Evolutionary conservation across 2,797 vertebrate species (phyloP).

Genomic region (Brachyalestes nurse): DNA sequence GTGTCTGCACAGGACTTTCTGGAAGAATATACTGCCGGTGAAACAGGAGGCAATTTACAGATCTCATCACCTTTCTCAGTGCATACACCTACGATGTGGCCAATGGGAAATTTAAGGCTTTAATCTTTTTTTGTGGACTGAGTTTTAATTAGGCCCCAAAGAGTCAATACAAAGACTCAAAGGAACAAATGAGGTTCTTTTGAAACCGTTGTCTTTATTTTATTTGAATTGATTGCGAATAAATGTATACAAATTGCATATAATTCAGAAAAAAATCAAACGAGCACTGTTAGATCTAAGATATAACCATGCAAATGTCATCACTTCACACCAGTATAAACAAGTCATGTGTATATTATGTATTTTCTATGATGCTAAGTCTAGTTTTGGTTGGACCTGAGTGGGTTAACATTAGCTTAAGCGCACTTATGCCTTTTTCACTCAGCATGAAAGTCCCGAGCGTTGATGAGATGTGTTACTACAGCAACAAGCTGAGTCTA

Average conservation of each 20-base stretch:
- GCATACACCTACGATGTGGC: not conserved
- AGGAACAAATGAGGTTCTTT: too few relatives aligned
- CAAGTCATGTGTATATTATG: too few relatives aligned
- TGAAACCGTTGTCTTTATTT: too few relatives aligned
- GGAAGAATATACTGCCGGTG: too few relatives aligned
- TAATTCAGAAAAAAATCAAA: too few relatives aligned
- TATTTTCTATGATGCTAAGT: not conserved
- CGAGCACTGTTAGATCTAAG: too few relatives aligned
- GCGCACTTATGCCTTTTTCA: not conserved
- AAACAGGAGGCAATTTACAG: not conserved
- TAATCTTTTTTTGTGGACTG: not conserved
- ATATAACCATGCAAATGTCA: too few relatives aligned
- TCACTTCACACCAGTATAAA: too few relatives aligned
- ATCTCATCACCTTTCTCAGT: not conserved
- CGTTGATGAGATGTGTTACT: constrained; percentile 28
- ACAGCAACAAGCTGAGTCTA: constrained; percentile 12
- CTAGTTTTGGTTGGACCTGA: too few relatives aligned
- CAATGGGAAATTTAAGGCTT: not conserved
- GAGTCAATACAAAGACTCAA: not conserved
- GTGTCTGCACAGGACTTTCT: not conserved
- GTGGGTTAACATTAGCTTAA: not conserved
- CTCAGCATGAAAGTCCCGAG: constrained; percentile 16
- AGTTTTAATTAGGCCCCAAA: not conserved
- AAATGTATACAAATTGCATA: too few relatives aligned
- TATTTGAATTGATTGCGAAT: too few relatives aligned